A percentile compares a stretch with the other conserved stretches of the same genome.
These are phyloP conservation scores for Mythimna albipuncta DNA, from an alignment of 2,888 invertebrate species.

Conservation along the genomic window DNA sequence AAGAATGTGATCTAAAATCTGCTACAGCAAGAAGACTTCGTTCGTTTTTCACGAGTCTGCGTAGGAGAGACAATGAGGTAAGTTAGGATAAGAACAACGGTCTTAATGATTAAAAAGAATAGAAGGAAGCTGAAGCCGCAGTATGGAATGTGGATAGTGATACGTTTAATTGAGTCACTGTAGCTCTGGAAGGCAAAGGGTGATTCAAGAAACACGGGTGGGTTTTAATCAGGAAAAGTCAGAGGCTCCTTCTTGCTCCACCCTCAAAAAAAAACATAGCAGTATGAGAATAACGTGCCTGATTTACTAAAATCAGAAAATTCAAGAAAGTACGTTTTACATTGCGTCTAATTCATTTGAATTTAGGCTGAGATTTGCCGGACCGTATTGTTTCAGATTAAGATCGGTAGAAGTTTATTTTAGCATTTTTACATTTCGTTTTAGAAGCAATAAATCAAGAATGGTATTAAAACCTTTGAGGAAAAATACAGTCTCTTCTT, in stretches of 20 bases:
- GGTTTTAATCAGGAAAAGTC: too few relatives aligned
- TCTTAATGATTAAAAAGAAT: neutral
- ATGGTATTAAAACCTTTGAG: neutral
- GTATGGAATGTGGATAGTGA: neutral
- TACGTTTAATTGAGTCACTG: too few relatives aligned
- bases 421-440: neutral
- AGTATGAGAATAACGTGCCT: neutral
- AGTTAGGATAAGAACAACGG: neutral
- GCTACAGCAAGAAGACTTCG: slow-evolving; percentile 5
- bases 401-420: slow-evolving; percentile 1
- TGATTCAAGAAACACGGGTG: too few relatives aligned
- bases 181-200: neutral
- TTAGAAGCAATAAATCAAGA: neutral
- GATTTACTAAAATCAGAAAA: neutral
- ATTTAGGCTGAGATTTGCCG: slow-evolving; percentile 17
- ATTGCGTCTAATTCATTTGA: neutral
- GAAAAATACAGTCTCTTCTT: neutral
- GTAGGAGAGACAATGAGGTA: neutral
- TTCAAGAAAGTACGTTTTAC: neutral
- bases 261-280: too few relatives aligned
- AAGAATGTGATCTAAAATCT: neutral
- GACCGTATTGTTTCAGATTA: neutral
- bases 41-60: neutral
- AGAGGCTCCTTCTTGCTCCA: too few relatives aligned
- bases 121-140: neutral